These are phyloP conservation scores for Laothoe populi DNA, from an alignment of 2,888 invertebrate genomes.

Conservation along the genomic window DNA sequence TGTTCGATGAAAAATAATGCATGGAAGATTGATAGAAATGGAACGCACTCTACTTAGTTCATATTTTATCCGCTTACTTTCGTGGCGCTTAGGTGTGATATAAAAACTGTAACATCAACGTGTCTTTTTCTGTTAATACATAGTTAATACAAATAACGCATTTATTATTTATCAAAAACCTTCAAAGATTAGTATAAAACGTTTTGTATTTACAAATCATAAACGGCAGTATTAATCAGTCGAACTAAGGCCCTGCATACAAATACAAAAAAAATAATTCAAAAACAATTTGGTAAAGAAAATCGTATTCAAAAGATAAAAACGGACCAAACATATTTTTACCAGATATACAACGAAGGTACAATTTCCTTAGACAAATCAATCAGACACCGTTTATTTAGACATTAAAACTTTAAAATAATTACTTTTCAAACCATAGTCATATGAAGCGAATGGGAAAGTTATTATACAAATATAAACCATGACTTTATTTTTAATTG, in stretches of 20 bases:
- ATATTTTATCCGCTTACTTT: no score
- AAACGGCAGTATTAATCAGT: constrained; percentile 21
- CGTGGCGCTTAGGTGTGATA: no score
- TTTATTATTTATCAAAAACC: no score
- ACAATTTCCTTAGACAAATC: neutral
- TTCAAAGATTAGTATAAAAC: constrained; percentile 4
- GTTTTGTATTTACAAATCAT: constrained; percentile 16
- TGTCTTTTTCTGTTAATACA: no score
- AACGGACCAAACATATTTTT: constrained; percentile 19
- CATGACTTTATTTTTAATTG: no score
- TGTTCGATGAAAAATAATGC: constrained; percentile 27
- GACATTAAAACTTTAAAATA: constrained; percentile 31
- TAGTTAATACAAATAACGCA: no score
- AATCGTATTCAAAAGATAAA: constrained; percentile 3
- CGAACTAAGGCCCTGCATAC: neutral
- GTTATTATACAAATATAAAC: neutral
- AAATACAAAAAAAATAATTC: no score
- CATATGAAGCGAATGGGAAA: neutral
- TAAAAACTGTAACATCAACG: no score
- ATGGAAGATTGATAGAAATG: no score
- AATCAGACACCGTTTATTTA: constrained; percentile 9
- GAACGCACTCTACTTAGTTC: no score
- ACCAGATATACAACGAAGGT: constrained; percentile 4
- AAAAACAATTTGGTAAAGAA: neutral
- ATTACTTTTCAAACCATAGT: neutral